Base-by-base conservation (phyloP, 2,888 invertebrate species). In the Masnerella sp. region DNA sequence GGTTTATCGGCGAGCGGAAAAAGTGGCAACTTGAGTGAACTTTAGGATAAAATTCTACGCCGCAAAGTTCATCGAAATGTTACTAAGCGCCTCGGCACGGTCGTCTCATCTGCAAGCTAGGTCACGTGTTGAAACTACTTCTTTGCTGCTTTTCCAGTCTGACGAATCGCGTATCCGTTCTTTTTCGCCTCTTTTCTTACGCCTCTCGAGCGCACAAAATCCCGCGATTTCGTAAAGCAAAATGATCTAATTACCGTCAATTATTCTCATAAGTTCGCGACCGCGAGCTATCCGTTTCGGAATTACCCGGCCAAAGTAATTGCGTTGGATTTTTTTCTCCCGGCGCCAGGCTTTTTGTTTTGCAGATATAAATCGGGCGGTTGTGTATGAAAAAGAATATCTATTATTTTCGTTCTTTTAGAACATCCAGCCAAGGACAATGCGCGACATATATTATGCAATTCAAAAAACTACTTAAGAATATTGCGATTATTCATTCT, bases 61-160 rank as follows among this genome's bases (percentile, higher is more conserved):
- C 77, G 71, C 78, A 84, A 83, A 84, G 84, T 84, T 84, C 81
- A 83, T 80, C 79, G 81, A 84, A 84, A 84, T 84, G 84, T 84
- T 83, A 77, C 62, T 56, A 61, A 68, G 49, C 49, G 17, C 34
- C 14, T 11, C 59, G 36, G 25, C 47, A 45, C 34, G 64, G 62
- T 67, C 69, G 69, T 68, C 70, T 64, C 71, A 72, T 67, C 67
- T 59, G 70, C 54, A 61, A 70, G 77, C 77, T 78, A 74, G 79
- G 77, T 78, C 78, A 80, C 77, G 77, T 76, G 77, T 54, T 81
- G 80, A 79, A 81, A 82, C 77, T 79, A 80, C 81, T 83, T 83
- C 81, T 82, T 82, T 79, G 78, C 77, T 77, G 76, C 76, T 78
- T 81, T 80, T 81, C 79, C 81, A 81, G 78, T 77, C 79, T 67